Conservation (phyloP, 2,888 invertebrate genomes). For the Polydrusus tereticollis region DNA sequence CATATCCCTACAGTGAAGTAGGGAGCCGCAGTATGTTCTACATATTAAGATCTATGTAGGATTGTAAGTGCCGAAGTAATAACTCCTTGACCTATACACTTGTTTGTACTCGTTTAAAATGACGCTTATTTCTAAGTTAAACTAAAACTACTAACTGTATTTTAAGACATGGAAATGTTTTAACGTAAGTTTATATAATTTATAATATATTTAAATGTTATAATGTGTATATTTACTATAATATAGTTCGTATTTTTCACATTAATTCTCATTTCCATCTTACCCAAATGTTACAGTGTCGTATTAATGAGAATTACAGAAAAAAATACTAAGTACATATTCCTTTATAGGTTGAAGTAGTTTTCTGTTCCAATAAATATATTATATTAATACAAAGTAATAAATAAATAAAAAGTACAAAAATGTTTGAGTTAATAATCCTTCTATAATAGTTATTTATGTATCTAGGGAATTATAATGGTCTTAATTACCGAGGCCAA, state of each 20-base stretch:
- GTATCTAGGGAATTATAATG: too few species aligned
- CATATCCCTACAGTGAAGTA: too few species aligned
- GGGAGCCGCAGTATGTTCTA: too few species aligned
- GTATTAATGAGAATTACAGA: constrained; percentile 2
- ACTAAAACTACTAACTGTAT: neutral
- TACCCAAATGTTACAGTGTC: neutral
- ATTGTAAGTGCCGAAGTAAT: too few species aligned
- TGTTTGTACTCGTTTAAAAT: neutral
- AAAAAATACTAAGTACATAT: neutral
- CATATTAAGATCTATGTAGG: too few species aligned
- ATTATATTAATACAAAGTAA: constrained; percentile 21
- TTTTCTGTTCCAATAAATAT: constrained; percentile 34
- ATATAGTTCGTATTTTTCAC: neutral
- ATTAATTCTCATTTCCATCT: neutral
- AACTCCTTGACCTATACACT: neutral
- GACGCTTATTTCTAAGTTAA: constrained; percentile 1
- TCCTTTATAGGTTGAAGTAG: constrained; percentile 27
- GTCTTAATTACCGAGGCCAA: too few species aligned
- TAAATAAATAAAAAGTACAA: neutral
- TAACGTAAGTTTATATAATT: constrained; percentile 18
- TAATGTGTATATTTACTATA: constrained; percentile 27
- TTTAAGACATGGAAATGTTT: neutral
- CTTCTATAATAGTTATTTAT: too few species aligned
- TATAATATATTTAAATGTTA: constrained; percentile 36
- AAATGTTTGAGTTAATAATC: too few species aligned